These are phyloP conservation scores for Coluber constrictor DNA, from an alignment of 2,797 vertebrate species.

Conservation along the genomic window DNA sequence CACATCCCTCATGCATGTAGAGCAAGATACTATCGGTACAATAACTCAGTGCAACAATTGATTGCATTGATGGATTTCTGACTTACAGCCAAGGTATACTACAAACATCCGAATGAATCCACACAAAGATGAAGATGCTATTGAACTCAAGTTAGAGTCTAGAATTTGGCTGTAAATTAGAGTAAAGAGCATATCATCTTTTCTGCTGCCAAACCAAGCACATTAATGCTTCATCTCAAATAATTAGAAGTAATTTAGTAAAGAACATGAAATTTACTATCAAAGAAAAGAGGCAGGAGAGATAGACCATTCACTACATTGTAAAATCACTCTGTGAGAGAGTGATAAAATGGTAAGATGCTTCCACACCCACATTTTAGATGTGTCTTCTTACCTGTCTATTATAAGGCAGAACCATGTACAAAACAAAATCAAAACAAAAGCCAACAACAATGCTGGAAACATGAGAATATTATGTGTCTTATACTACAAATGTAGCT, in stretches of 20 bases:
- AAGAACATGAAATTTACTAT: conserved; percentile 28
- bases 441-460: background rate
- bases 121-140: conserved; percentile 7
- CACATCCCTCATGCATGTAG: background rate
- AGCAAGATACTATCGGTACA: background rate
- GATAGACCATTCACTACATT: background rate
- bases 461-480: conserved; percentile 42
- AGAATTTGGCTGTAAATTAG: conserved; percentile 23
- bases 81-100: background rate
- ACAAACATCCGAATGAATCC: background rate
- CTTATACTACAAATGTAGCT: too few relatives aligned
- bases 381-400: background rate
- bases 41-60: background rate
- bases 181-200: conserved; percentile 17
- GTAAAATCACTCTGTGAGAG: conserved; percentile 7
- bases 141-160: conserved; percentile 15
- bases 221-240: conserved; percentile 27
- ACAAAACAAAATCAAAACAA: background rate
- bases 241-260: conserved; percentile 36
- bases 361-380: conserved; percentile 1
- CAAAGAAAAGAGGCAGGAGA: conserved; percentile 18
- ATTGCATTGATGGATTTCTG: background rate
- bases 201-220: conserved; percentile 7
- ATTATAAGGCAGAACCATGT: conserved; percentile 34
- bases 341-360: background rate